These are phyloP conservation scores for Abrostola tripartita DNA, from an alignment of 2,888 invertebrate species.

Conservation along the genomic window DNA sequence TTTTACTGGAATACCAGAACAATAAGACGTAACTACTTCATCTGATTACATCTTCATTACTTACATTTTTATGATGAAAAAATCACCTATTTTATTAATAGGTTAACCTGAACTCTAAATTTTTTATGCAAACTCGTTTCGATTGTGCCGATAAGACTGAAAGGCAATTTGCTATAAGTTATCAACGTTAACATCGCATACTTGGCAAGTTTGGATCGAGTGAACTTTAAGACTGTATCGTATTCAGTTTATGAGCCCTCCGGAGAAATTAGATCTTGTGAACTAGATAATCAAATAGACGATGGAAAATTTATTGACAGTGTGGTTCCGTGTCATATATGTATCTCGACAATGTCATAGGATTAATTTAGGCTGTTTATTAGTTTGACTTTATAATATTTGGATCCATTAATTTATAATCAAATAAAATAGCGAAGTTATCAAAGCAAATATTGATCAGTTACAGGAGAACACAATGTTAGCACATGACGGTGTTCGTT, in stretches of 20 bases:
- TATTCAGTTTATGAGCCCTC: slow-evolving; percentile 18
- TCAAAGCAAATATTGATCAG: no score
- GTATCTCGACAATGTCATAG: not conserved
- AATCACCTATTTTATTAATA: slow-evolving; percentile 3
- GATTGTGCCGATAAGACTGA: slow-evolving; percentile 3
- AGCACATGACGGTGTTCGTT: no score
- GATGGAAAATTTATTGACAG: slow-evolving; percentile 8
- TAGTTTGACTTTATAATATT: no score
- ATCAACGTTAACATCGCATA: slow-evolving; percentile 11
- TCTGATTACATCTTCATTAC: no score
- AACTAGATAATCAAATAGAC: slow-evolving; percentile 25
- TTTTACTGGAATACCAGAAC: no score
- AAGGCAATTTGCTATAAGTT: slow-evolving; percentile 1
- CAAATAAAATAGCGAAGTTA: not conserved
- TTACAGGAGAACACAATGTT: no score
- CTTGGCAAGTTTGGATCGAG: slow-evolving; percentile 1
- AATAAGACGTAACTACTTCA: no score
- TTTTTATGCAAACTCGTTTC: slow-evolving; percentile 12
- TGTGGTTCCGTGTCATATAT: not conserved
- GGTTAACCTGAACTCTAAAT: not conserved
- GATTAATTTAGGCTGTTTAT: not conserved
- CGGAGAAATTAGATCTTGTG: slow-evolving; percentile 20
- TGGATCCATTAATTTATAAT: not conserved
- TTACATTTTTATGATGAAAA: not conserved
- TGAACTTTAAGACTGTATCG: slow-evolving; percentile 21